These are phyloP conservation scores for Ancistrus triradiatus DNA, from an alignment of 2,113 vertebrate genomes.

Conservation along the genomic window DNA sequence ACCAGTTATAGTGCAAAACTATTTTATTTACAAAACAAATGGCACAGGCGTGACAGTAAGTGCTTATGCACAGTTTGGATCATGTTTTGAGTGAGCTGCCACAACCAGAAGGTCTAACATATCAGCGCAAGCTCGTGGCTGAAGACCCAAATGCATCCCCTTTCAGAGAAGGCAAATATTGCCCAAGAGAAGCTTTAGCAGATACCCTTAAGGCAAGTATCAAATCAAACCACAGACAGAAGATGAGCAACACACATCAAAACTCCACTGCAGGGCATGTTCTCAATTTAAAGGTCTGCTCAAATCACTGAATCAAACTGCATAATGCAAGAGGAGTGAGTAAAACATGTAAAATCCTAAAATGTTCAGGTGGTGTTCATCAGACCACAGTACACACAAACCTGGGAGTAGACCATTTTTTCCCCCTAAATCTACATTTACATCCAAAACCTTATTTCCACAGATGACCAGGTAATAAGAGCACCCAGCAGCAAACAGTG, in stretches of 20 bases:
- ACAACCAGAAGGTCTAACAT: conserved; percentile 69
- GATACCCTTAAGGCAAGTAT: conserved; percentile 88
- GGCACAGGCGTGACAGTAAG: conserved; percentile 88
- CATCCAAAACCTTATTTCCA: conserved; percentile 60
- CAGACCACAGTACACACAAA: conserved; percentile 40
- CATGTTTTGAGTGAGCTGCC: conserved; percentile 70
- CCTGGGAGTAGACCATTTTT: conserved; percentile 20
- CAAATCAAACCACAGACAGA: conserved; percentile 7
- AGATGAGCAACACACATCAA: conserved; percentile 51
- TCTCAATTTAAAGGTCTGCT: conserved; percentile 58
- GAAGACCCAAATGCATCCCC: conserved; percentile 74
- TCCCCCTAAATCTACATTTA: conserved; percentile 53
- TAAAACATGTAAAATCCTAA: conserved; percentile 73
- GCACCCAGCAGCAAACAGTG: conserved; percentile 68
- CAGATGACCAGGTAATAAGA: conserved; percentile 49
- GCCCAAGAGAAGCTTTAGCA: conserved; percentile 80
- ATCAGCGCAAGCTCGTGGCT: conserved; percentile 68
- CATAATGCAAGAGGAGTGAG: conserved; percentile 66
- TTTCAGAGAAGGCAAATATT: conserved; percentile 83
- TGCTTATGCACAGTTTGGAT: conserved; percentile 86
- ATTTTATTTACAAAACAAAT: conserved; percentile 97
- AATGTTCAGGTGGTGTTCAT: conserved; percentile 57
- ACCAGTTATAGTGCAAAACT: conserved; percentile 88
- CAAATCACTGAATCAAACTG: conserved; percentile 68
- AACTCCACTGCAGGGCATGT: conserved; percentile 42